Percentiles rank a stretch among this genome's conserved stretches.
Conservation (phyloP, 2,888 invertebrate genomes). For the Andrena trimmerana region DNA sequence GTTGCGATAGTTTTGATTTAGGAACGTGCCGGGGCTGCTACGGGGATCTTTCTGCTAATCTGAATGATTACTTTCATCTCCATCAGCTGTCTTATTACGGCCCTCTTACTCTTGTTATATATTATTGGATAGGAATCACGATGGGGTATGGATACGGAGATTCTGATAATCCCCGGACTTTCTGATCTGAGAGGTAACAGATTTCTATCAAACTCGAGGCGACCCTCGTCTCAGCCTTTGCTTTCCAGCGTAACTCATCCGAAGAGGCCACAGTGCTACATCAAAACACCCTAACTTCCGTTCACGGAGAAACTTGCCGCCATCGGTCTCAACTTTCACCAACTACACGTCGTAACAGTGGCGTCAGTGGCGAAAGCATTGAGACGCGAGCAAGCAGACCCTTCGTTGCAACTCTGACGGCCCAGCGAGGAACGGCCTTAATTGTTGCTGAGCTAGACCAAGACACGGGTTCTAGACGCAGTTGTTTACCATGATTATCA, state of each 20-base stretch:
- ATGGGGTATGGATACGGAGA: no score
- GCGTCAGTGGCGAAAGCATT: not conserved
- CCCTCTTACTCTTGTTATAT: no score
- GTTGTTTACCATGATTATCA: conserved; percentile 1
- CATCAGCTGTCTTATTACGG: no score
- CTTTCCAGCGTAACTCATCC: no score
- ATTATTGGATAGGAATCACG: no score
- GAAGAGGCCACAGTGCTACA: no score
- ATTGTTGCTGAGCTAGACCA: not conserved
- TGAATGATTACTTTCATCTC: not conserved
- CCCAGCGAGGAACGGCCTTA: not conserved
- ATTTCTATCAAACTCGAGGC: no score
- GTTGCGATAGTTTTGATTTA: not conserved
- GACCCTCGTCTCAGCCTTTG: no score
- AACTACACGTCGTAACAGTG: not conserved
- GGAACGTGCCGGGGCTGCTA: not conserved
- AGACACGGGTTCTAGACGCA: not conserved
- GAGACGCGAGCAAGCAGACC: not conserved
- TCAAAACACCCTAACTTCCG: not conserved
- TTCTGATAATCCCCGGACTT: no score
- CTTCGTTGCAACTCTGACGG: not conserved
- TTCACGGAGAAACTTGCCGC: no score
- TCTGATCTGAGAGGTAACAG: no score
- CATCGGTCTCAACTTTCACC: not conserved
- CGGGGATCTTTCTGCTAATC: not conserved